Base-by-base conservation (phyloP, 1,140 invertebrate genomes). In the Chymomyza costata region DNA sequence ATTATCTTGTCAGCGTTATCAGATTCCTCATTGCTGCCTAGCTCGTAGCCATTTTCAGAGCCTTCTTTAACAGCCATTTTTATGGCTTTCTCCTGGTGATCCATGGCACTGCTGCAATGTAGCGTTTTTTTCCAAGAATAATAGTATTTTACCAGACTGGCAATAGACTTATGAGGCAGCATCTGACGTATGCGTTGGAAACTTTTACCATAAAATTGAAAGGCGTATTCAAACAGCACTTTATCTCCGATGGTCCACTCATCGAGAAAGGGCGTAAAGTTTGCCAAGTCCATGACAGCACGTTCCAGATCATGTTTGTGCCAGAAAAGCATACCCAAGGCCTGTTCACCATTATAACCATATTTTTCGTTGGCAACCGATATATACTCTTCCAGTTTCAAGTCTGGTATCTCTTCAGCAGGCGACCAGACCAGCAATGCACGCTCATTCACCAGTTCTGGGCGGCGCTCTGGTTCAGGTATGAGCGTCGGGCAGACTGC, bases 161-260 rank as follows among this genome's bases (percentile, higher is more conserved):
- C n/a, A n/a, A n/a, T n/a, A n/a, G n/a, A n/a, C n/a, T n/a, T n/a
- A n/a, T n/a, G n/a, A n/a, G n/a, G n/a, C n/a, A n/a, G n/a, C 96
- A 98, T 97, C 90, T 97, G 95, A 65, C 94, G 87, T 81, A 98
- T 98, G 83, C 95, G 90, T 83, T 97, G 94, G 88, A 98, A 98
- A 86, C 93, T 95, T 89, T 98, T 98, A 16, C 96, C 96, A 89
- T 98, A 95, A 86, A 97, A 98, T 80, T 96, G 95, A 85, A 97
- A 98, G 10, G 96, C 97, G 86, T 98, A 96, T 84, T 98, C 96
- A 89, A 98, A 98, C 11, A 98, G 86, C 28, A 97, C 95, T 89
- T 97, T 98, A 78, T 98, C 96, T 86, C 98, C 96, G 1, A 96
- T 93, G 2, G 95, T 95, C 97, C 97, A 98, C 80, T 98, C 96